Evolutionary conservation across 1,140 invertebrate species (phyloP).

Genomic region (Zaprionus ornatus): DNA sequence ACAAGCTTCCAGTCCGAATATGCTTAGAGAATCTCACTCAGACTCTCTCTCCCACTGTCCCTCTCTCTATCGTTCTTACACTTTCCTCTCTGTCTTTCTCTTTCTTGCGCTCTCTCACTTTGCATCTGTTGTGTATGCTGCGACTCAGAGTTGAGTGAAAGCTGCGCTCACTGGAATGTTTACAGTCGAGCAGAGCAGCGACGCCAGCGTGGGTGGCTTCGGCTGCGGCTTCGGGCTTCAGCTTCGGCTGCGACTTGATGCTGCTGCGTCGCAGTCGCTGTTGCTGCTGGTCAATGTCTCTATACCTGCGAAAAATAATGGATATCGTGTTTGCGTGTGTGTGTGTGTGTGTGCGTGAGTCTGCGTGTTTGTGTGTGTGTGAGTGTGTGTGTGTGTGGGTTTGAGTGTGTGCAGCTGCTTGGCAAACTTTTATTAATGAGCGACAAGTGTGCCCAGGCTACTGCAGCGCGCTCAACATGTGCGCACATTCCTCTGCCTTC

Average conservation of each 20-base stretch:
- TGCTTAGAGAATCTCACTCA: conserved; percentile 4
- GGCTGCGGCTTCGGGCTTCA: conserved; percentile 3
- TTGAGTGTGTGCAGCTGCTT: conserved; percentile 22
- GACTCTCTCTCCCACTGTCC: background rate
- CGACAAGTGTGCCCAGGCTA: conserved; percentile 67
- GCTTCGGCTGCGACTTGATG: conserved; percentile 11
- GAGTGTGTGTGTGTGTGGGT: background rate
- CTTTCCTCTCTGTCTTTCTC: background rate
- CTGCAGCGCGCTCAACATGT: conserved; percentile 58
- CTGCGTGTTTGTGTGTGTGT: background rate
- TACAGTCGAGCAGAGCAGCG: conserved; percentile 68
- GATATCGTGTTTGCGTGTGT: conserved; percentile 29
- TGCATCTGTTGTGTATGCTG: conserved; percentile 33
- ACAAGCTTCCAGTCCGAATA: conserved; percentile 43
- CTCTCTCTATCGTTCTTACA: background rate
- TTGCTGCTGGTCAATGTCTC: conserved; percentile 72
- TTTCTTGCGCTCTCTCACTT: background rate
- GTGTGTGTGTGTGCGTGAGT: background rate
- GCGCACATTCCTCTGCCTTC: conserved; percentile 25
- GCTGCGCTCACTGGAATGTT: conserved; percentile 70
- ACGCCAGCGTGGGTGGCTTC: conserved; percentile 52
- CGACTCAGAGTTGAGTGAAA: conserved; percentile 63
- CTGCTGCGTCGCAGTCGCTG: conserved; percentile 23
- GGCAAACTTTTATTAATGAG: conserved; percentile 73
- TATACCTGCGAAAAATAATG: conserved; percentile 80